Evolutionary conservation across 2,113 vertebrate genomes (phyloP).

Genomic region (Picathartes gymnocephalus): DNA sequence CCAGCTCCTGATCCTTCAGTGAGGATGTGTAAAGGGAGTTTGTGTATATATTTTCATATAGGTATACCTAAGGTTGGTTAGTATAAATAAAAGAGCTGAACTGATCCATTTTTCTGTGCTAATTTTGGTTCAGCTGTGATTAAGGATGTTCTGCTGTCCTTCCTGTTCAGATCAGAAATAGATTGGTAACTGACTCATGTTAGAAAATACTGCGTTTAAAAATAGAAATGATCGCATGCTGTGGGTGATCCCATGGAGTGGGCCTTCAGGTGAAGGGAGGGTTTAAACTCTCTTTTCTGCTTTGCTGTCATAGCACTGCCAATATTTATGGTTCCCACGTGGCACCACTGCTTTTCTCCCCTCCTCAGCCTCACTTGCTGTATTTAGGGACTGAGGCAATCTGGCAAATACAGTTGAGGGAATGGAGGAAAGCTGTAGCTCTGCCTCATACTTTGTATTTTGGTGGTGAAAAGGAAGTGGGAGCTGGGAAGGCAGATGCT

Average conservation of each 20-base stretch:
- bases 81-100: constrained; percentile 30
- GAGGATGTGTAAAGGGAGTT: background rate
- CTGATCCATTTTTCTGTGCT: constrained; percentile 50
- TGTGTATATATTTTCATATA: background rate
- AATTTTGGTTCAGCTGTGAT: constrained; percentile 55
- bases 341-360: background rate
- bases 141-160: constrained; percentile 32
- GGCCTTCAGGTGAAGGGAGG: constrained; percentile 25
- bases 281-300: background rate
- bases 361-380: background rate
- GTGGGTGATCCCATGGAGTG: constrained; percentile 15
- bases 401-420: background rate
- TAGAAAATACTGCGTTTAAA: constrained; percentile 46
- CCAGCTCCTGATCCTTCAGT: background rate
- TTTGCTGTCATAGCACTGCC: background rate
- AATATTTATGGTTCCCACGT: constrained; percentile 10
- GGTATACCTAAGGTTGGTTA: background rate
- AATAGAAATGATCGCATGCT: constrained; percentile 8
- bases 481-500: background rate
- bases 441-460: background rate
- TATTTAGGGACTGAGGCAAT: constrained; percentile 5
- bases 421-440: background rate
- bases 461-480: background rate
- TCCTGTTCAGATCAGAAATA: constrained; percentile 59
- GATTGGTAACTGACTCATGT: constrained; percentile 54